Evolutionary conservation across 2,797 vertebrate genomes (phyloP).

Genomic region (Rhynchonycteris naso): DNA sequence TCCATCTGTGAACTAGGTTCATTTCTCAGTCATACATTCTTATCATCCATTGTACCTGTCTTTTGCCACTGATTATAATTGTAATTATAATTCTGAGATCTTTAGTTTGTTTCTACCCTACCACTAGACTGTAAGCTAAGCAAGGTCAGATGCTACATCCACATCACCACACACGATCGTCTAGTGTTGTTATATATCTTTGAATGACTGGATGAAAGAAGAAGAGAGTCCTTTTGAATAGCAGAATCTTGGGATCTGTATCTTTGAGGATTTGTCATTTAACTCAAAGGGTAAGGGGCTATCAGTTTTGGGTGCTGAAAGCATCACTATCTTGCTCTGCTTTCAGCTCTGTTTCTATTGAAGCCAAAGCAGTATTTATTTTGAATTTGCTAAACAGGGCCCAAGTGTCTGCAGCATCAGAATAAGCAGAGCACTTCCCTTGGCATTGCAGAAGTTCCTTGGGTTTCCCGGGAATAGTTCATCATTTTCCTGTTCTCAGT

Average conservation of each 20-base stretch:
- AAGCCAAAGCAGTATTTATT: constrained; percentile 62
- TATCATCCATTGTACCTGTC: not conserved
- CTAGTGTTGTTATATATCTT: not conserved
- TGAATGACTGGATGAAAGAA: not conserved
- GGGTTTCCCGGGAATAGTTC: constrained; percentile 65
- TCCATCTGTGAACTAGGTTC: not conserved
- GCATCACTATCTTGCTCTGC: not conserved
- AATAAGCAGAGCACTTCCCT: constrained; percentile 34
- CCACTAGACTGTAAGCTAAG: not conserved
- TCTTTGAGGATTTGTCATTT: constrained; percentile 2
- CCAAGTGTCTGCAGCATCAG: constrained; percentile 33
- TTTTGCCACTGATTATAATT: not conserved
- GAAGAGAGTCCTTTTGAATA: not conserved
- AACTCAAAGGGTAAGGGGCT: not conserved
- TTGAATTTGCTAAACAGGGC: constrained; percentile 55
- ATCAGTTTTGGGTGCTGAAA: not conserved
- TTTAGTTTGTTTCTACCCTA: not conserved
- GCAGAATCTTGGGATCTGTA: not conserved
- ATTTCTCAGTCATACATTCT: not conserved
- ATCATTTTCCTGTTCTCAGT: constrained; percentile 62
- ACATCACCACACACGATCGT: not conserved
- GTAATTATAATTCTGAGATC: not conserved
- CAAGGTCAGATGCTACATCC: not conserved
- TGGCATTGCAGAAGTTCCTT: constrained; percentile 47
- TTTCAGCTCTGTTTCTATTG: constrained; percentile 8